A percentile compares a stretch with the other conserved stretches of the same genome.
These are phyloP conservation scores for Spodoptera exigua DNA, from an alignment of 2,888 invertebrate species.

Conservation along the genomic window DNA sequence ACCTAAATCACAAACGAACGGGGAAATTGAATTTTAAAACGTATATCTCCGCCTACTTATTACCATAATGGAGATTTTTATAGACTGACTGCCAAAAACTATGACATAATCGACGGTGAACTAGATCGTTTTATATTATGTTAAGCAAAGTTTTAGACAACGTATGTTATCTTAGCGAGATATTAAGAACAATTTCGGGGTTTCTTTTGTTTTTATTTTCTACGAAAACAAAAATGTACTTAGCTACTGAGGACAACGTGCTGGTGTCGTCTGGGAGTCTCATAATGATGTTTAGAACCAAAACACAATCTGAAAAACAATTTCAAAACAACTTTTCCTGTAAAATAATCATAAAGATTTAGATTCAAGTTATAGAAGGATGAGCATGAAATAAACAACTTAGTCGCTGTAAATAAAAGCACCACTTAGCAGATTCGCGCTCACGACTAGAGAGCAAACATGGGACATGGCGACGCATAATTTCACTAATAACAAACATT, in stretches of 20 bases:
- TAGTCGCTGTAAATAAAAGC: constrained; percentile 23
- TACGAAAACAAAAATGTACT: too few relatives aligned
- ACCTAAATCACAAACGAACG: too few relatives aligned
- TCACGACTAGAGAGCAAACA: constrained; percentile 22
- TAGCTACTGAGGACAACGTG: not conserved
- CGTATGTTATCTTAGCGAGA: constrained; percentile 12
- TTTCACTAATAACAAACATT: constrained; percentile 43
- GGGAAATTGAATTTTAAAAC: too few relatives aligned
- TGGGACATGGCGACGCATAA: constrained; percentile 28
- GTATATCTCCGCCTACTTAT: constrained; percentile 2
- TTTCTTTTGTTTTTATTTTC: too few relatives aligned
- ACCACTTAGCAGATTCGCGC: constrained; percentile 27
- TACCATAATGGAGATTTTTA: constrained; percentile 21
- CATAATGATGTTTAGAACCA: too few relatives aligned
- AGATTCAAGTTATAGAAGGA: constrained; percentile 16
- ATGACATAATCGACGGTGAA: constrained; percentile 23
- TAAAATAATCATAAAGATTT: not conserved
- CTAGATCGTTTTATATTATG: constrained; percentile 18
- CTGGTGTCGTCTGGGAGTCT: too few relatives aligned
- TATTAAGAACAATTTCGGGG: not conserved
- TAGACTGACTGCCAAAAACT: constrained; percentile 5
- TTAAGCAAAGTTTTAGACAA: constrained; percentile 3
- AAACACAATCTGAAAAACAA: too few relatives aligned
- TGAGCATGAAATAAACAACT: constrained; percentile 8
- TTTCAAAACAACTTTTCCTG: constrained; percentile 4